Evolutionary conservation across 2,113 vertebrate species (phyloP).

Genomic region (Alces alces): DNA sequence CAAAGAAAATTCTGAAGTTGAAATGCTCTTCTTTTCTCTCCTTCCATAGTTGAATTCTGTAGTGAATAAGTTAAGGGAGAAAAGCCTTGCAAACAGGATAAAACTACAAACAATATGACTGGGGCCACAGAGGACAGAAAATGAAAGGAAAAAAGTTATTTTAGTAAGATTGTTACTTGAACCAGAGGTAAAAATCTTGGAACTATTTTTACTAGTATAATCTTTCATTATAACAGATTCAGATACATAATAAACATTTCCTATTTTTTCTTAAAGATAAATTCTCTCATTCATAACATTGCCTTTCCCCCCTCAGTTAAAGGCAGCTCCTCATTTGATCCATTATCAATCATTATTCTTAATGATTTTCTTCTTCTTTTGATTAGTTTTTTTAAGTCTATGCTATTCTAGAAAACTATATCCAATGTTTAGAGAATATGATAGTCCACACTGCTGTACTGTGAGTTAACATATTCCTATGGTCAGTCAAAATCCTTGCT

Average conservation of each 20-base stretch:
- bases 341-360: neutral
- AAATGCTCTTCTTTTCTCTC: neutral
- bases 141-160: neutral
- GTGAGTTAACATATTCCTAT: neutral
- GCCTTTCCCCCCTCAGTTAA: neutral
- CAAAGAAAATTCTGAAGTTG: neutral
- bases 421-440: neutral
- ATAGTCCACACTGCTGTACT: neutral
- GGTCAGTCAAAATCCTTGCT: neutral
- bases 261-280: neutral
- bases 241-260: neutral
- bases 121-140: neutral
- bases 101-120: neutral
- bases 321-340: neutral
- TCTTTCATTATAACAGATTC: neutral
- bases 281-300: neutral
- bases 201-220: neutral
- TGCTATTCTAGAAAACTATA: neutral
- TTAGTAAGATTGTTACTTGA: neutral
- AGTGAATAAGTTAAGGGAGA: neutral
- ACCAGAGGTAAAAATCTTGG: neutral
- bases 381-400: neutral
- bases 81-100: neutral
- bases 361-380: neutral
- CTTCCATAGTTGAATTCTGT: neutral